These are phyloP conservation scores for Thomomys bottae DNA, from an alignment of 2,113 vertebrate species.

Conservation along the genomic window DNA sequence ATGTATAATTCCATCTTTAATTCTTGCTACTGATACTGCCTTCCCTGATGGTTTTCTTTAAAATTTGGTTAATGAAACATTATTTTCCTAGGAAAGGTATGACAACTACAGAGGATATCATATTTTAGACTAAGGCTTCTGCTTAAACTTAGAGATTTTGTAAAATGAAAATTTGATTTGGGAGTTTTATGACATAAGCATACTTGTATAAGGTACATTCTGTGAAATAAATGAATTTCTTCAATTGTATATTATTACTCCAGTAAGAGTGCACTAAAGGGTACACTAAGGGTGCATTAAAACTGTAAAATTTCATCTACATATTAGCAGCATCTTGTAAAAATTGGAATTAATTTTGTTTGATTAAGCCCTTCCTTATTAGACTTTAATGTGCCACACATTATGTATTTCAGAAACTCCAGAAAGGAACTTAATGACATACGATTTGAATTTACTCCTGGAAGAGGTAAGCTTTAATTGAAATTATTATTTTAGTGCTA, in stretches of 20 bases:
- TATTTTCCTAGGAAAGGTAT: not conserved
- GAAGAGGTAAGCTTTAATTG: slow-evolving; percentile 91
- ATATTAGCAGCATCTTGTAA: slow-evolving; percentile 70
- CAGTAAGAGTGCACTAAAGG: too few species aligned
- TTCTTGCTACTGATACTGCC: not conserved
- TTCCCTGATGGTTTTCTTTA: not conserved
- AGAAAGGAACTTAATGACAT: slow-evolving; percentile 99
- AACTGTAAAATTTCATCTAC: slow-evolving; percentile 65
- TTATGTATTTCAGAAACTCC: slow-evolving; percentile 92
- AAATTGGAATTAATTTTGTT: slow-evolving; percentile 68
- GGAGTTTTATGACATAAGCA: slow-evolving; percentile 15
- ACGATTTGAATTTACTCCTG: slow-evolving; percentile 98
- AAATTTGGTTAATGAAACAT: slow-evolving; percentile 32
- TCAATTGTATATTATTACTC: slow-evolving; percentile 59
- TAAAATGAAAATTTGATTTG: slow-evolving; percentile 46
- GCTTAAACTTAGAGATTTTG: slow-evolving; percentile 16
- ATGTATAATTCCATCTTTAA: not conserved
- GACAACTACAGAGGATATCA: slow-evolving; percentile 2
- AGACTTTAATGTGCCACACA: slow-evolving; percentile 78
- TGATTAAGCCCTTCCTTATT: slow-evolving; percentile 74
- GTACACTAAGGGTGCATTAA: slow-evolving; percentile 21
- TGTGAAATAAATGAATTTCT: slow-evolving; percentile 54
- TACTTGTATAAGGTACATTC: slow-evolving; percentile 58
- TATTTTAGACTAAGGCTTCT: not conserved
- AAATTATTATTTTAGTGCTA: slow-evolving; percentile 81